phyloP scores from a whole-genome alignment of 2,113 vertebrate species.

The Semicossyphus pulcher region DNA sequence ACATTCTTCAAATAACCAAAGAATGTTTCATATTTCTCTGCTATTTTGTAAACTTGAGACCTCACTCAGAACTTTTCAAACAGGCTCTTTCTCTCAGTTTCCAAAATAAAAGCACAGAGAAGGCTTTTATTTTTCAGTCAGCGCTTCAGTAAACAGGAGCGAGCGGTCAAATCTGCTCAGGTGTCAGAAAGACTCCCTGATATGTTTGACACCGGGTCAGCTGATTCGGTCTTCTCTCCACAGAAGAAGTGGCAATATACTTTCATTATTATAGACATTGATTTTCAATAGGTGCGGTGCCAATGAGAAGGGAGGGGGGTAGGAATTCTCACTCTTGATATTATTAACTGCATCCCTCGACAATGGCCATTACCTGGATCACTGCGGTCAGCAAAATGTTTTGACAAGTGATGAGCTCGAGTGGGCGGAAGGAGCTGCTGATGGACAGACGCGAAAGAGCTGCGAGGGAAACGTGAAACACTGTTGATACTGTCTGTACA shows the following conservation, averaged over 20 bases:
- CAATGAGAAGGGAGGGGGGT: slow-evolving; percentile 23
- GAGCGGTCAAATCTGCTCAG: slow-evolving; percentile 22
- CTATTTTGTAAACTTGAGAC: neutral
- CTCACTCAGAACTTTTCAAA: slow-evolving; percentile 27
- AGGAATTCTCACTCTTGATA: slow-evolving; percentile 59
- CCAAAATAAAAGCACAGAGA: neutral
- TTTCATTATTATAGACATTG: slow-evolving; percentile 70
- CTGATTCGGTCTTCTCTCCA: slow-evolving; percentile 29
- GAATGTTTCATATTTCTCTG: neutral
- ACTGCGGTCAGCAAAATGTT: slow-evolving; percentile 68
- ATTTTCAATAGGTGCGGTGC: slow-evolving; percentile 62
- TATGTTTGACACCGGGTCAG: slow-evolving; percentile 43
- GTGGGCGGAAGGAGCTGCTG: slow-evolving; percentile 54
- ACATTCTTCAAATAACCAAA: slow-evolving; percentile 15
- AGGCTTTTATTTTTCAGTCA: neutral
- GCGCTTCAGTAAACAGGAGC: slow-evolving; percentile 23
- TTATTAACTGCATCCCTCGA: slow-evolving; percentile 60
- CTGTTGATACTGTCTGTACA: slow-evolving; percentile 30
- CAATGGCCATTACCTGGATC: slow-evolving; percentile 53
- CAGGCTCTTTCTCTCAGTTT: neutral
- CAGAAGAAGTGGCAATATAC: slow-evolving; percentile 35
- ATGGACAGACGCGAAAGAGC: slow-evolving; percentile 47
- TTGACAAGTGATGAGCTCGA: slow-evolving; percentile 70
- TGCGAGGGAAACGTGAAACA: slow-evolving; percentile 26
- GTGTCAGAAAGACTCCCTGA: slow-evolving; percentile 41